Evolutionary conservation across 2,888 invertebrate species (phyloP).

Genomic region (Diachrysia chrysitis): DNA sequence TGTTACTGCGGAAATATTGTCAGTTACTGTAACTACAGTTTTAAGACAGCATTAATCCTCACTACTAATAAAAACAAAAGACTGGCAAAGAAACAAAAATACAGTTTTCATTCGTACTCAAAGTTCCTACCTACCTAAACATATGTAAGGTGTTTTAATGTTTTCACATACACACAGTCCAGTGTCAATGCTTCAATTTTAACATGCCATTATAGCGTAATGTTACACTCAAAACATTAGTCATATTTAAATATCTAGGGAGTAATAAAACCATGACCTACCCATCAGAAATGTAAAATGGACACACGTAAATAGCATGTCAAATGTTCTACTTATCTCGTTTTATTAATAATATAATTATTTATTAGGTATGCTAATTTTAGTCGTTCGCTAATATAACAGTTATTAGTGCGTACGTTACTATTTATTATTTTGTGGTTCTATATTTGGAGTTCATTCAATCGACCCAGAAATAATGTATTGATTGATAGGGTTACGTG

Average conservation of each 20-base stretch:
- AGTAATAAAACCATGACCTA: slow-evolving; percentile 52
- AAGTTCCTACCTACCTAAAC: neutral
- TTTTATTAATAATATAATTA: slow-evolving; percentile 10
- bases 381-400: slow-evolving; percentile 9
- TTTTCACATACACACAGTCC: too few relatives aligned
- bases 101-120: neutral
- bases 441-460: slow-evolving; percentile 43
- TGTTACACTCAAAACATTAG: slow-evolving; percentile 38
- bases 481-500: slow-evolving; percentile 5
- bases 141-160: neutral
- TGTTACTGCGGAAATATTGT: slow-evolving; percentile 63
- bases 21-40: slow-evolving; percentile 38
- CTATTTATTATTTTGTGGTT: slow-evolving; percentile 18
- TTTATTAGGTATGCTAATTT: slow-evolving; percentile 19
- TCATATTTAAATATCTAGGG: slow-evolving; percentile 33
- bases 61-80: slow-evolving; percentile 12
- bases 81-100: neutral
- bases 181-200: slow-evolving; percentile 15
- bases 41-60: slow-evolving; percentile 10
- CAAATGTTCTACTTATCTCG: slow-evolving; percentile 13
- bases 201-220: slow-evolving; percentile 11
- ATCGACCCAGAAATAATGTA: slow-evolving; percentile 3
- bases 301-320: slow-evolving; percentile 25
- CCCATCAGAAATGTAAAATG: slow-evolving; percentile 27
- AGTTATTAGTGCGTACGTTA: slow-evolving; percentile 16